phyloP scores from a whole-genome alignment of 2,797 vertebrate species.

The Macrochelys suwanniensis region DNA sequence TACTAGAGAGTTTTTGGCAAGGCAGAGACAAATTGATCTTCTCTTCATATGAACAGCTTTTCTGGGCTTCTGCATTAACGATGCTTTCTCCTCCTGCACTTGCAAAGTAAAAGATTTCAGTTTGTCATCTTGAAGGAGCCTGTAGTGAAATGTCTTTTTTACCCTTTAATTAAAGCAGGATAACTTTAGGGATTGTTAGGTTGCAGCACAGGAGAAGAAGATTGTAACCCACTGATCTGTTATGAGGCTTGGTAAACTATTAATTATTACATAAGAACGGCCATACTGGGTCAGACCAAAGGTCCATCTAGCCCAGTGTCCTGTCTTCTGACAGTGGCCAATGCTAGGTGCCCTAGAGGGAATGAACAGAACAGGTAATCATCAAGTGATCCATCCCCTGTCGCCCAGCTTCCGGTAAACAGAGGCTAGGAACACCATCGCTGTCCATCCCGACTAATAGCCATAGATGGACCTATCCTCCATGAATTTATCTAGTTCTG shows the following conservation, averaged over 20 bases:
- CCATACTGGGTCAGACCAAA: too few relatives aligned
- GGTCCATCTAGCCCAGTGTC: too few relatives aligned
- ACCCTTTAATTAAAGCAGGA: background rate
- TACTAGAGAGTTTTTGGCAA: fast-evolving
- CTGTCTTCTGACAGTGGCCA: too few relatives aligned
- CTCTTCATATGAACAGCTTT: background rate
- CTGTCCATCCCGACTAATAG: too few relatives aligned
- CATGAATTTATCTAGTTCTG: too few relatives aligned
- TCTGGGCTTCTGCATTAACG: background rate
- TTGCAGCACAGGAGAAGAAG: background rate
- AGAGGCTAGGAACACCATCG: background rate
- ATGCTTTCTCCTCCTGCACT: background rate
- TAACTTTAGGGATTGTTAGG: background rate
- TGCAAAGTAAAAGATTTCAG: background rate
- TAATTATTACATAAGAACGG: background rate
- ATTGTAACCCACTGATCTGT: background rate
- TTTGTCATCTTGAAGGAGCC: background rate
- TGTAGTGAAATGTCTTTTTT: slow-evolving; percentile 24
- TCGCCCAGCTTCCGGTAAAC: fast-evolving
- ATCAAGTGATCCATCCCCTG: too few relatives aligned
- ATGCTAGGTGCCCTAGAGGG: too few relatives aligned
- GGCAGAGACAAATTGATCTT: background rate
- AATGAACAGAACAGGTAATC: too few relatives aligned
- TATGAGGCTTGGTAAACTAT: background rate
- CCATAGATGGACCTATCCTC: too few relatives aligned